phyloP scores from a whole-genome alignment of 2,888 invertebrate species.

The Tetragnatha montana region DNA sequence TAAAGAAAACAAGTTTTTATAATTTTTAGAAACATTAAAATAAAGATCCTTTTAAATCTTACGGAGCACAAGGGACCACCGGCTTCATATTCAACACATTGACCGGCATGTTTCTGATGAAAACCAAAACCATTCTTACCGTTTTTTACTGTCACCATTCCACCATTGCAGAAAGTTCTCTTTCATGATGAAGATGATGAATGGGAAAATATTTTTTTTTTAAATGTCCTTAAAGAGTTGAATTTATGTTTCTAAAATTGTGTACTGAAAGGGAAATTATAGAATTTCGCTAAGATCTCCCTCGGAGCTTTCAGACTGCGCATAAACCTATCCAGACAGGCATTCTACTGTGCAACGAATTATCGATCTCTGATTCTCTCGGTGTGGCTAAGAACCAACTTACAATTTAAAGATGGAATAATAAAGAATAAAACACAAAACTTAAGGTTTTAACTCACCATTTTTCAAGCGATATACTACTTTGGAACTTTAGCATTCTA shows the following conservation, averaged over 20 bases:
- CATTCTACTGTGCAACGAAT: conserved; percentile 11
- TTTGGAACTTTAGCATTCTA: conserved; percentile 56
- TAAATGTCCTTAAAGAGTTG: background rate
- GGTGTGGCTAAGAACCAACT: background rate
- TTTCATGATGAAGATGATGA: conserved; percentile 49
- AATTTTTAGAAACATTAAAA: conserved; percentile 5
- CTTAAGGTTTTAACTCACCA: conserved; percentile 38
- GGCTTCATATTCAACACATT: conserved; percentile 64
- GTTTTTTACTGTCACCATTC: conserved; percentile 52
- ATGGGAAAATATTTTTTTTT: conserved; percentile 12
- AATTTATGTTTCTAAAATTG: background rate
- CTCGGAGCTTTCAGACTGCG: conserved; percentile 46
- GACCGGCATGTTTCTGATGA: background rate
- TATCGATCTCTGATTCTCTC: conserved; percentile 47
- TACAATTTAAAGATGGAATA: background rate
- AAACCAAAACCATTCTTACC: conserved; percentile 53
- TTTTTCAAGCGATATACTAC: conserved; percentile 39
- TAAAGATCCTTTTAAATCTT: background rate
- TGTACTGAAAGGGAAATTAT: conserved; percentile 13
- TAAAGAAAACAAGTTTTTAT: background rate
- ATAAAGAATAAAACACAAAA: conserved; percentile 4
- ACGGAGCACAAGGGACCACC: conserved; percentile 51
- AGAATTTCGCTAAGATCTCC: conserved; percentile 11
- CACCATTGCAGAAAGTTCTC: conserved; percentile 59
- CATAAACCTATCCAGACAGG: conserved; percentile 57